A percentile compares a stretch with the other conserved stretches of the same genome.
These are phyloP conservation scores for Nasonia longicornis DNA, from an alignment of 1,140 invertebrate genomes.

Conservation along the genomic window DNA sequence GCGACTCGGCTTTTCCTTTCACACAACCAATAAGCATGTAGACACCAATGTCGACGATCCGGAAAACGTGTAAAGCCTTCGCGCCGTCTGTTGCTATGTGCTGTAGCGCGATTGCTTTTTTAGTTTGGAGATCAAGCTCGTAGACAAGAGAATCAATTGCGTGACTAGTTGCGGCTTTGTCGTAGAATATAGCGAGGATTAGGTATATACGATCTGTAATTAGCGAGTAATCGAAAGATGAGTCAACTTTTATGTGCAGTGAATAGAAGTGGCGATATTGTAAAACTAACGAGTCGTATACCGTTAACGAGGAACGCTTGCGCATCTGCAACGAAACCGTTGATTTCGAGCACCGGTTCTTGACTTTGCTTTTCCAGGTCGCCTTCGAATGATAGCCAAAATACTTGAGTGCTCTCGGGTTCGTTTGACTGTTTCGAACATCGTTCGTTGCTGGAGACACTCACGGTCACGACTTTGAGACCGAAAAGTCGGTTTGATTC, in stretches of 20 bases:
- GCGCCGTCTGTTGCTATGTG: conserved; percentile 52
- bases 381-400: conserved; percentile 42
- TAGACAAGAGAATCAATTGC: conserved; percentile 52
- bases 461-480: conserved; percentile 47
- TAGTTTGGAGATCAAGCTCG: conserved; percentile 47
- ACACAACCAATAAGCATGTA: conserved; percentile 53
- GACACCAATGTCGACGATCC: conserved; percentile 37
- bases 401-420: conserved; percentile 49
- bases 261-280: not conserved
- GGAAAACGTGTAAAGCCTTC: conserved; percentile 51
- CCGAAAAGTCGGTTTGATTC: conserved; percentile 42
- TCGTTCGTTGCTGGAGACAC: conserved; percentile 46
- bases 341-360: conserved; percentile 22
- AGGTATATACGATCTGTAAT: conserved; percentile 51
- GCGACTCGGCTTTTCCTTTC: conserved; percentile 48
- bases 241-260: not conserved
- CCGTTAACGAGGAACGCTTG: conserved; percentile 50
- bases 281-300: conserved; percentile 21
- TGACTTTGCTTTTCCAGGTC: not conserved
- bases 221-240: conserved; percentile 18
- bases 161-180: conserved; percentile 47
- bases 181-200: conserved; percentile 55
- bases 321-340: conserved; percentile 53
- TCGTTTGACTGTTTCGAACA: conserved; percentile 40
- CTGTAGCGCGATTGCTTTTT: conserved; percentile 45